Conservation (phyloP, 2,888 invertebrate genomes). For the Syritta pipiens region DNA sequence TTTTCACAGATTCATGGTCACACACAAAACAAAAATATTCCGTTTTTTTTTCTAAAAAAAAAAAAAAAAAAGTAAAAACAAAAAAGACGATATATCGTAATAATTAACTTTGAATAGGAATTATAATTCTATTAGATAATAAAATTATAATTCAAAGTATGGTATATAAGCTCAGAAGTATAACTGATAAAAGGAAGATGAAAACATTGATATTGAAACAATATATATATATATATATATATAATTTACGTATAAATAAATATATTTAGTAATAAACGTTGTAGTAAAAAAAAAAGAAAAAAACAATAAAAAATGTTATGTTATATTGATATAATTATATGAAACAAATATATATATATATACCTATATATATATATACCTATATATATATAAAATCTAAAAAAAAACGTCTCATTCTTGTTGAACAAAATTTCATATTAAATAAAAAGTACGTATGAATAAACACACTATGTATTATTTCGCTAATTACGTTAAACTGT, state of each 20-base stretch:
- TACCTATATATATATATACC: slow-evolving; percentile 32
- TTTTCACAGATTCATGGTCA: slow-evolving; percentile 53
- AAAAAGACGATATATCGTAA: slow-evolving; percentile 45
- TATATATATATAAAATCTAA: slow-evolving; percentile 19
- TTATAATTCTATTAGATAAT: slow-evolving; percentile 60
- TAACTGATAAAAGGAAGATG: slow-evolving; percentile 43
- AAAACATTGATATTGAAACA: slow-evolving; percentile 52
- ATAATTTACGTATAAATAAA: slow-evolving; percentile 64
- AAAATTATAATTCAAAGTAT: slow-evolving; percentile 47
- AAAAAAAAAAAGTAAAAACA: slow-evolving; percentile 7
- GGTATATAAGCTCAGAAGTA: slow-evolving; percentile 51
- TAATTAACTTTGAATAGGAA: slow-evolving; percentile 56
- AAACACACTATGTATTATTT: slow-evolving; percentile 56
- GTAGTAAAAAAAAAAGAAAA: slow-evolving; percentile 73
- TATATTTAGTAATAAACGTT: slow-evolving; percentile 74
- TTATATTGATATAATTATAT: slow-evolving; percentile 59
- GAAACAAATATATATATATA: slow-evolving; percentile 29
- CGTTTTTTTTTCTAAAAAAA: slow-evolving; percentile 21
- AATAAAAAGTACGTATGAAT: slow-evolving; percentile 32
- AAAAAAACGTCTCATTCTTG: slow-evolving; percentile 59
- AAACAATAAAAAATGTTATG: slow-evolving; percentile 60
- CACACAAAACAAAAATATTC: slow-evolving; percentile 12
- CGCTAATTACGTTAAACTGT: slow-evolving; percentile 48
- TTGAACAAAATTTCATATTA: slow-evolving; percentile 58
- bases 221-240: slow-evolving; percentile 39